phyloP scores from a whole-genome alignment of 2,113 vertebrate genomes.

The Chelonoidis abingdonii region DNA sequence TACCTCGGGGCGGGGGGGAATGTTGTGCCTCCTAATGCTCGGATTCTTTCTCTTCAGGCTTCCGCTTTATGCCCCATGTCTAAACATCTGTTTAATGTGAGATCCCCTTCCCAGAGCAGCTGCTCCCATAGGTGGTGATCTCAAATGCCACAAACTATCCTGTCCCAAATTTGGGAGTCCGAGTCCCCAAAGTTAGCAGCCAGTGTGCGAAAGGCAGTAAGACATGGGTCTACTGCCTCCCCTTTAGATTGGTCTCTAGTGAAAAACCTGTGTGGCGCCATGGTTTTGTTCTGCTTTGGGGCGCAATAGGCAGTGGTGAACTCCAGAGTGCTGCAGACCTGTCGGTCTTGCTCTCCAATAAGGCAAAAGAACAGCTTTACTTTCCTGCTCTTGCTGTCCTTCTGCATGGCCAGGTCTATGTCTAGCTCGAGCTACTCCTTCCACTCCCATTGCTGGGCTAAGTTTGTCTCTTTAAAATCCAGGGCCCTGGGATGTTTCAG shows the following conservation, averaged over 20 bases:
- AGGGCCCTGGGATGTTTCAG: background rate
- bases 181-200: background rate
- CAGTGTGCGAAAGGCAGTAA: background rate
- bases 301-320: background rate
- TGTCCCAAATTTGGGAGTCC: background rate
- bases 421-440: background rate
- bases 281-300: background rate
- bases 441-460: background rate
- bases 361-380: background rate
- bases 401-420: background rate
- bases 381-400: background rate
- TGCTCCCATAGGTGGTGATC: background rate
- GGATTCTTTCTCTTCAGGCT: background rate
- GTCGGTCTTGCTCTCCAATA: background rate
- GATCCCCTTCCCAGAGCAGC: too few species aligned
- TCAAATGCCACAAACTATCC: background rate
- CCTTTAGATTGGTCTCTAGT: background rate
- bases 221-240: background rate
- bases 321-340: background rate
- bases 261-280: background rate
- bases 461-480: background rate
- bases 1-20: background rate
- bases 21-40: background rate
- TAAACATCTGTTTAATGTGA: background rate
- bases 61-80: background rate